Base-by-base conservation (phyloP, 2,888 invertebrate genomes). In the Eupelmus urozonus region DNA sequence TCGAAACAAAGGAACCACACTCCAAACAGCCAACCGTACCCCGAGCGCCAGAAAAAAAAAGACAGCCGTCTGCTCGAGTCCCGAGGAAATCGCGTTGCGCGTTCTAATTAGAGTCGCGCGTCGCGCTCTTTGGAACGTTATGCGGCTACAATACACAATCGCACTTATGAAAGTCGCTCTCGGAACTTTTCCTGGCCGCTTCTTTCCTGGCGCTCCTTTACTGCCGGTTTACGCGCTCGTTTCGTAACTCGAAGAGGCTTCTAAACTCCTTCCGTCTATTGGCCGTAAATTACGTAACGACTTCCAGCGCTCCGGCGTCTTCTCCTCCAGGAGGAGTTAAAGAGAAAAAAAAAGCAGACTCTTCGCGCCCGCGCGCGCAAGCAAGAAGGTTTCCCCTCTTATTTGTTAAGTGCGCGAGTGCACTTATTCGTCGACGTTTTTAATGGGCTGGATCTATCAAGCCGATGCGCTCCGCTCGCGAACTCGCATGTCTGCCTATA, bases 281-380 rank as follows among this genome's bases (percentile, higher is more conserved):
- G 59, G 66, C 60, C 74, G 74, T 74, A 74, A 74, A 74, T 74
- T 74, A 55, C 74, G 66, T 63, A 74, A 74, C 74, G 74, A 74
- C 74, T 74, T 67, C 74, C 74, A 74, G 23, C 2, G 40, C 59
- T 74, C 67, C 20, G 67, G 20, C 66, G 34, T 45, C 45, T 57
- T 23, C 42, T 66, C 23, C 25, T 25, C 40, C 18, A 60, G 34
- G 18, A 13, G n/a, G 34, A 4, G 34, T n/a, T n/a, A n/a, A n/a
- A n/a, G n/a, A n/a, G n/a, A n/a, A n/a, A n/a, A n/a, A n/a, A n/a
- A n/a, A n/a, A n/a, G n/a, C n/a, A n/a, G n/a, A n/a, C n/a, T n/a
- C n/a, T 0, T 13, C n/a, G 29, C 2, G 25, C 13, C 18, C 18
- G 18, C 11, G 2, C 23, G 2, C 20, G 2, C 5, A 34, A 5